These are phyloP conservation scores for Drepana falcataria DNA, from an alignment of 2,888 invertebrate species.

Conservation along the genomic window DNA sequence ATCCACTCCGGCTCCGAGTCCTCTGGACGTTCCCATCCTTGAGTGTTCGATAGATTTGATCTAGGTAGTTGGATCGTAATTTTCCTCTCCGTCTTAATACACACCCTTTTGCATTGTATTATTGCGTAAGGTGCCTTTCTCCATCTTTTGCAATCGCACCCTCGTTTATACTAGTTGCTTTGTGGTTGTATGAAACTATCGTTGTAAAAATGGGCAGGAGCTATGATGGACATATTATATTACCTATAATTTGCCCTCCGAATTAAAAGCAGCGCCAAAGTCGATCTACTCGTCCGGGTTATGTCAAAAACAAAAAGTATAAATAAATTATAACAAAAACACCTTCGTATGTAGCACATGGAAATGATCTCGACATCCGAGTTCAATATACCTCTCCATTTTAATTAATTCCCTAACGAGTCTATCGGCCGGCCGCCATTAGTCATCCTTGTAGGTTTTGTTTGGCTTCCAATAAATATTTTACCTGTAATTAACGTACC, in stretches of 20 bases:
- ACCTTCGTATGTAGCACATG: neutral
- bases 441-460: constrained; percentile 34
- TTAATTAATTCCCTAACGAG: constrained; percentile 36
- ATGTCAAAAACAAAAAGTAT: neutral
- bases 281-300: neutral
- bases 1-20: too few relatives aligned
- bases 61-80: too few relatives aligned
- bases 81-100: too few relatives aligned
- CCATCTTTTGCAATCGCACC: too few relatives aligned
- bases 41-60: too few relatives aligned
- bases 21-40: too few relatives aligned
- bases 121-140: too few relatives aligned
- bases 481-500: constrained; percentile 8
- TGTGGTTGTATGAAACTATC: too few relatives aligned
- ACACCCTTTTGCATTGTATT: too few relatives aligned
- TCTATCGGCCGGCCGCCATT: constrained; percentile 27
- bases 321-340: neutral
- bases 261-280: neutral
- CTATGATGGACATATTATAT: too few relatives aligned
- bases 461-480: constrained; percentile 12
- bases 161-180: too few relatives aligned
- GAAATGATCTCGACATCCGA: constrained; percentile 2
- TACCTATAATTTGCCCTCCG: neutral
- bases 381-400: constrained; percentile 32
- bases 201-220: too few relatives aligned